These are phyloP conservation scores for Cephus pygmeus DNA, from an alignment of 2,888 invertebrate species.

Conservation along the genomic window DNA sequence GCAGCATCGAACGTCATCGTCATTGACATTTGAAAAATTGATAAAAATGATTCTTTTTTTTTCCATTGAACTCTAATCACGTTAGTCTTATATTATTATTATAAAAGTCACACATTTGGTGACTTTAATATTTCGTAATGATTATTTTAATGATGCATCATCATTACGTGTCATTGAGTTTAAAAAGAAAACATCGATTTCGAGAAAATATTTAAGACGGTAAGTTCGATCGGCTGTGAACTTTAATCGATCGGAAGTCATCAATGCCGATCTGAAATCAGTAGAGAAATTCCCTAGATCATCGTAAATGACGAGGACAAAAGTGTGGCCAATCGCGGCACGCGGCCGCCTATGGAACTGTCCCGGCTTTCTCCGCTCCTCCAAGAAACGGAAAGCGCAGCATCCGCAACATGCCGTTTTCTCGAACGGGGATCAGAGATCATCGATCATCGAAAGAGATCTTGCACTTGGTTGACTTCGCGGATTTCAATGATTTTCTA, in stretches of 20 bases:
- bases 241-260: neutral
- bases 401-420: neutral
- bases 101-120: neutral
- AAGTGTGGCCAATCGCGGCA: conserved; percentile 2
- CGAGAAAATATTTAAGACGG: neutral
- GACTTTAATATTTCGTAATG: neutral
- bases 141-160: neutral
- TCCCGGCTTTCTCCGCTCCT: conserved; percentile 1
- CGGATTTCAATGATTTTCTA: neutral
- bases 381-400: conserved; percentile 3
- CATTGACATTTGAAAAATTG: neutral
- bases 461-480: neutral
- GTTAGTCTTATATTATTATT: neutral
- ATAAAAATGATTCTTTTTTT: no score
- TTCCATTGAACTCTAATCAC: neutral
- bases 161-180: neutral
- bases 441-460: neutral
- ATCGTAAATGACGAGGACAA: neutral
- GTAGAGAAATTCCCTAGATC: neutral
- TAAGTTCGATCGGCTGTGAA: neutral
- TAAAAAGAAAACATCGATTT: neutral
- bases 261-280: neutral
- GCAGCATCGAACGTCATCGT: neutral
- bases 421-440: neutral
- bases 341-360: neutral